Percentiles rank a stretch among this genome's conserved stretches.
Conservation (phyloP, 2,888 invertebrate genomes). For the Phorcus lineatus region DNA sequence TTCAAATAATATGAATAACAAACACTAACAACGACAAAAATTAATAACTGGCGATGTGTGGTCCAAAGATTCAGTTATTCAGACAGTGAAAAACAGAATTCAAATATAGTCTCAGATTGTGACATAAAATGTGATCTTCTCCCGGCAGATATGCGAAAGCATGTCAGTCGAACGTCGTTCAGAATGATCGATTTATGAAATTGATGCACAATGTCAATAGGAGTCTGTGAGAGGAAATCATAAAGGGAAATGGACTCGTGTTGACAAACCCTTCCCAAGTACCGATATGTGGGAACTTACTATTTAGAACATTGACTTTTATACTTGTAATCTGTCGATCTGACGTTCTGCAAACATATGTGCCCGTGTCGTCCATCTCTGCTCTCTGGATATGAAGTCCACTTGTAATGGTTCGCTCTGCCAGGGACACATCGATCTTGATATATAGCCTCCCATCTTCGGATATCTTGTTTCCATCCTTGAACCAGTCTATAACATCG, state of each 20-base stretch:
- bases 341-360: conserved; percentile 62
- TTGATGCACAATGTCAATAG: conserved; percentile 1
- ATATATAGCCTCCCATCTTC: conserved; percentile 39
- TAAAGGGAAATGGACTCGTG: background rate
- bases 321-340: conserved; percentile 54
- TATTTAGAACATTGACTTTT: conserved; percentile 60
- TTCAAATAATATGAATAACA: too few relatives aligned
- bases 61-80: too few relatives aligned
- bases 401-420: conserved; percentile 53
- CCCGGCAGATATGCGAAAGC: too few relatives aligned
- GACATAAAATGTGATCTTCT: too few relatives aligned
- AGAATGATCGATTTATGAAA: background rate
- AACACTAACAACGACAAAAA: too few relatives aligned
- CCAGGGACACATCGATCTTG: conserved; percentile 45
- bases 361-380: conserved; percentile 58
- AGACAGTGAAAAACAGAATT: too few relatives aligned
- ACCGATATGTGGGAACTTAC: conserved; percentile 47
- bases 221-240: background rate
- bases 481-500: conserved; percentile 58
- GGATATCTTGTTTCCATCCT: conserved; percentile 52
- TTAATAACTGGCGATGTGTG: too few relatives aligned
- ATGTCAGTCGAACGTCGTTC: too few relatives aligned
- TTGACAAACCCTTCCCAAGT: background rate
- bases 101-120: too few relatives aligned
- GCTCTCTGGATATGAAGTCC: conserved; percentile 49